phyloP scores from a whole-genome alignment of 1,140 invertebrate genomes.

The Megalopta genalis region DNA sequence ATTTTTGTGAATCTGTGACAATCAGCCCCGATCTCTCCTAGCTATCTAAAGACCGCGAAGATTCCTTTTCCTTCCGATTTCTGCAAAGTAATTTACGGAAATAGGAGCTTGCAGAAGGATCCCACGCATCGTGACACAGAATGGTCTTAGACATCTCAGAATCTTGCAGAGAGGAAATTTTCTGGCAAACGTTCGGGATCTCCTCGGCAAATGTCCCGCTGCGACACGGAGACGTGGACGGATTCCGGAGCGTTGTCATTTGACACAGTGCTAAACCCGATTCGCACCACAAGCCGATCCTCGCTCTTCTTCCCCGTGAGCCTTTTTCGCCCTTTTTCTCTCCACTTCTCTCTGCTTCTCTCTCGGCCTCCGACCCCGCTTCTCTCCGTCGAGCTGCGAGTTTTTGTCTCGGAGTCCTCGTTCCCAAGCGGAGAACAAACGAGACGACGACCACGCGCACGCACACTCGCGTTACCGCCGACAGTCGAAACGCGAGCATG shows the following conservation, averaged over 20 bases:
- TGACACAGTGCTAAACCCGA: conserved; percentile 78
- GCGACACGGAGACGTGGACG: conserved; percentile 1
- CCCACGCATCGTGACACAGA: too few species aligned
- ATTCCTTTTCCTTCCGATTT: too few species aligned
- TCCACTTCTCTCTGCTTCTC: not conserved
- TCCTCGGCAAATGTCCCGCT: too few species aligned
- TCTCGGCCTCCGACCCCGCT: not conserved
- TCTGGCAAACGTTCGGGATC: too few species aligned
- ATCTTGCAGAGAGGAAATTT: too few species aligned
- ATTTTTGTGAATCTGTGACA: too few species aligned
- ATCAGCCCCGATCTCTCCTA: too few species aligned
- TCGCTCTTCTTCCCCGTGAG: conserved; percentile 56
- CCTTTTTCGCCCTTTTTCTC: conserved; percentile 24
- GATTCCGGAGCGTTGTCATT: conserved; percentile 69
- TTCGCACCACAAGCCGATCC: conserved; percentile 70
- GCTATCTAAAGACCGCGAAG: too few species aligned
- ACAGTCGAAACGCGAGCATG: not conserved
- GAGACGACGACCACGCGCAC: conserved; percentile 44
- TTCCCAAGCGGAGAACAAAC: conserved; percentile 65
- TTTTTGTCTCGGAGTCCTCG: conserved; percentile 55
- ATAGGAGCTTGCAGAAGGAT: too few species aligned
- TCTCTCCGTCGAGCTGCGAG: conserved; percentile 27
- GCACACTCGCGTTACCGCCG: not conserved
- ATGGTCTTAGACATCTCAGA: too few species aligned
- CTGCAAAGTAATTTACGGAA: too few species aligned